Evolutionary conservation across 2,797 vertebrate species (phyloP).

Genomic region (Ctenochaetus hawaiiensis): DNA sequence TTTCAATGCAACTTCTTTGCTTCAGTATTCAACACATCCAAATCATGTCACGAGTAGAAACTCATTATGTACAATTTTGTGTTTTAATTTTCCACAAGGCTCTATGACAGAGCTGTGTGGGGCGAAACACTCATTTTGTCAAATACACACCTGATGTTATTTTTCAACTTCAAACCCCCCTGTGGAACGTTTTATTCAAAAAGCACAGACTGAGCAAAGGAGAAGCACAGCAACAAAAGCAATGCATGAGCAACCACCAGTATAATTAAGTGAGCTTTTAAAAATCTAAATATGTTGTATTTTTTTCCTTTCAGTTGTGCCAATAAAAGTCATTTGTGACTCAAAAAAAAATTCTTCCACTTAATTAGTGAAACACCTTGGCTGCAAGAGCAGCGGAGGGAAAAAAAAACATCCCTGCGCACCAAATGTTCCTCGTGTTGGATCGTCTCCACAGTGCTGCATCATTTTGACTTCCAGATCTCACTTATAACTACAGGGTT

Average conservation of each 20-base stretch:
- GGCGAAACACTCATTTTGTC: conserved; percentile 23
- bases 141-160: conserved; percentile 65
- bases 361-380: conserved; percentile 61
- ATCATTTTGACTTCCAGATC: conserved; percentile 23
- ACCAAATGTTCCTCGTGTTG: conserved; percentile 29
- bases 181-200: conserved; percentile 51
- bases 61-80: conserved; percentile 15
- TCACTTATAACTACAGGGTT: conserved; percentile 29
- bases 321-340: conserved; percentile 59
- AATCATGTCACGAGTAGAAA: conserved; percentile 25
- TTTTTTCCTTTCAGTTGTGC: conserved; percentile 45
- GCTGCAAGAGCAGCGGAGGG: conserved; percentile 33
- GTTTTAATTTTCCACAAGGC: conserved; percentile 31
- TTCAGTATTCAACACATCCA: neutral
- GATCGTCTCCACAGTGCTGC: conserved; percentile 20
- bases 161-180: conserved; percentile 52
- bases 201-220: conserved; percentile 53
- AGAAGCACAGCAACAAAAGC: conserved; percentile 34
- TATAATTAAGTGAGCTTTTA: conserved; percentile 55
- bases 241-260: conserved; percentile 48
- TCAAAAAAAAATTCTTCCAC: conserved; percentile 23
- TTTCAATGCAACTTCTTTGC: neutral
- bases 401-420: conserved; percentile 44
- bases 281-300: conserved; percentile 58
- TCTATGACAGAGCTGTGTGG: conserved; percentile 22